These are phyloP conservation scores for Poecile atricapillus DNA, from an alignment of 2,113 vertebrate species.

Conservation along the genomic window DNA sequence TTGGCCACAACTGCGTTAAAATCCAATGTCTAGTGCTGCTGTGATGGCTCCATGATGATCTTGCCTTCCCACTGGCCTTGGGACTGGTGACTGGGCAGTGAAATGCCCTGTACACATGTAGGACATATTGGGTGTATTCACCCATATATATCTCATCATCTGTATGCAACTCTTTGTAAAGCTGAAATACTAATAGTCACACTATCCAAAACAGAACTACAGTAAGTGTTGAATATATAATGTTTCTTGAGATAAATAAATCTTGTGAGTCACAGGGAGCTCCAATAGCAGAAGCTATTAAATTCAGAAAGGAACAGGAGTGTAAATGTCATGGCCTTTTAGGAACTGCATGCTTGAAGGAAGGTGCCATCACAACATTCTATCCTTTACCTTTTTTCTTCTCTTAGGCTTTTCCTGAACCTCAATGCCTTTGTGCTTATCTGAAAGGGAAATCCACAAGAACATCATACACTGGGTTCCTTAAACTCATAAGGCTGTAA, in stretches of 20 bases:
- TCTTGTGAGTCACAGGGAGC: not conserved
- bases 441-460: not conserved
- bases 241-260: not conserved
- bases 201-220: not conserved
- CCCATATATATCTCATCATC: not conserved
- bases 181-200: not conserved
- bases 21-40: accelerated
- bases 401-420: not conserved
- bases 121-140: not conserved
- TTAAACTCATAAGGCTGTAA: not conserved
- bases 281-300: not conserved
- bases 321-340: not conserved
- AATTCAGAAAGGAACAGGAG: not conserved
- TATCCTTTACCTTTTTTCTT: not conserved
- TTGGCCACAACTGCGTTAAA: accelerated
- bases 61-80: not conserved
- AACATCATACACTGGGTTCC: not conserved
- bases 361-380: not conserved
- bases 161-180: not conserved
- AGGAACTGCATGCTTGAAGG: not conserved
- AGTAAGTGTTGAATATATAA: not conserved
- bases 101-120: not conserved
- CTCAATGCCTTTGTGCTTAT: not conserved
- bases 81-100: not conserved
- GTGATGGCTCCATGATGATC: not conserved